Evolutionary conservation across 2,113 vertebrate genomes (phyloP), one percentile per base, ranked within the genome.

Genomic region (Corythaeola cristata): DNA sequence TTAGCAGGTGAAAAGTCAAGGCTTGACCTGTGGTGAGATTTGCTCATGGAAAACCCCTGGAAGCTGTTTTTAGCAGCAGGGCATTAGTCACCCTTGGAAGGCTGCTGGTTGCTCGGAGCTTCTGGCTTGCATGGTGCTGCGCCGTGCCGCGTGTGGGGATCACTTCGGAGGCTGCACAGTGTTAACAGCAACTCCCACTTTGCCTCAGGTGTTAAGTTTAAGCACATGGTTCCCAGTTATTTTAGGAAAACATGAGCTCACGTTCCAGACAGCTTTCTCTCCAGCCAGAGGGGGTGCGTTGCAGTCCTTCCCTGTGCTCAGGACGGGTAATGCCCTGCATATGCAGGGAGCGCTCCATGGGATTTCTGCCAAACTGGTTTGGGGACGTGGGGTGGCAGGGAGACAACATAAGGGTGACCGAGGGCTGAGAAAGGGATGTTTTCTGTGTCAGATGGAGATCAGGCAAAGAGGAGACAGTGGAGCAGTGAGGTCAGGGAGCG

Each of bases 171-270:
- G 88, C 95, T 56, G 90, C 21, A 32, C 73, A 67, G 93, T 44
- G 55, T 73, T 85, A 87, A 39, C 52, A 78, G 91, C 55, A 17
- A 6, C 93, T 97, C 96, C 85, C 50, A 6, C 93, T 96, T 88
- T 52, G 93, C 98, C 72, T 17, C 97, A 98, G 97, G 98, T 98
- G 90, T 71, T 88, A 94, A 96, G 75, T 76, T 96, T 75, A 88
- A 94, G 84, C 21, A 15, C 95, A 64, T 9, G 56, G 92, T 90
- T 97, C 90, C 56, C 19, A 20, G 88, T 80, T 97, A 78, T 95
- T 96, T 96, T 95, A 94, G 97, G 95, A 97, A 97, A 97, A 92
- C 80, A 76, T 26, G 32, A 98, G 83, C 68, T 75, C 97, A 95
- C 11, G 2, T 92, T 97, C 93, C 95, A 95, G 71, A 66, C 71